Base-by-base conservation (phyloP, 1,140 invertebrate species). In the Zaprionus taronus region DNA sequence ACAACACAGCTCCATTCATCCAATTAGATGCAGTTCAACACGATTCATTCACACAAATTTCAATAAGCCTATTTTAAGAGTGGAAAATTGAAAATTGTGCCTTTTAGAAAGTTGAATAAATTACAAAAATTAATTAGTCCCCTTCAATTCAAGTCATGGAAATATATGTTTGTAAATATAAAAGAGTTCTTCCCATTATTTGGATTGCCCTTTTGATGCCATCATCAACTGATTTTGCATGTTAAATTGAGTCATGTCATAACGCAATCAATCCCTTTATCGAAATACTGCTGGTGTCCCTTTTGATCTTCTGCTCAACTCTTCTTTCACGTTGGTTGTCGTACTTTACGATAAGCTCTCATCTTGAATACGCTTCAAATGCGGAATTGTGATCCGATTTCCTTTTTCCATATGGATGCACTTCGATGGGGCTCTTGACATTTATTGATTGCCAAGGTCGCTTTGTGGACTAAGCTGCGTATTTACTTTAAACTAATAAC, bases 1-100 rank as follows among this genome's bases (percentile, higher is more conserved):
- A 58, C 55, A 69, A 28, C 41, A 84, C 78, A 86, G 62, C 62
- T 66, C 83, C 36, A 56, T 69, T n/a, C 69, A 77, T 69, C 49
- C 58, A 87, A 80, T 86, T 83, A 86, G 66, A 61, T 65, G 36
- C 72, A 73, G 17, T 17, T 55, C 24, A 20, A 56, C n/a, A 14
- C 51, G 24, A 17, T 7, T 17, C 51, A 24, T 44, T 44, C 41
- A 44, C 15, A 17, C 6, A 44, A n/a, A 15, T 22, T 51, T 51
- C 47, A 51, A 51, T 51, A 51, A 51, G 20, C 47, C 20, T 2
- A 51, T 11, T 51, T 51, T 12, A 12, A 1, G 7, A 17, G n/a
- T 44, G n/a, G n/a, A 44, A 44, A 44, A 44, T 44, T n/a, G 15
- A 17, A 44, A 38, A 38, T 44, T 9, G 17, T 4, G 6, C 2